phyloP scores from a whole-genome alignment of 2,888 invertebrate species.

The Litoditis marina region DNA sequence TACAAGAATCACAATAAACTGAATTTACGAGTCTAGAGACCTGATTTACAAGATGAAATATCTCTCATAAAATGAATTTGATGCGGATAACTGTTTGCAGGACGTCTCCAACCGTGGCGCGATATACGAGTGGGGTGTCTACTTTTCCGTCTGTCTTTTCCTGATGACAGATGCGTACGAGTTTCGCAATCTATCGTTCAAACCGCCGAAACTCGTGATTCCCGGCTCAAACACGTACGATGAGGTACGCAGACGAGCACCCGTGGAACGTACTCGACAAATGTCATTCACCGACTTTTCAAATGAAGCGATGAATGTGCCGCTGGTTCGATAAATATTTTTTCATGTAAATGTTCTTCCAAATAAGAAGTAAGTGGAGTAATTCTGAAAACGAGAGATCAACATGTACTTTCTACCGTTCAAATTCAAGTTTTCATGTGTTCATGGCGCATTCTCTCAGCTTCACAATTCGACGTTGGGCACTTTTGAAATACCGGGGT shows the following conservation, averaged over 20 bases:
- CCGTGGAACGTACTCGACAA: neutral
- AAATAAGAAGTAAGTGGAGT: no score
- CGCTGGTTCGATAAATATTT: conserved; percentile 11
- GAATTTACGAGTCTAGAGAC: no score
- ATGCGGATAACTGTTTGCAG: neutral
- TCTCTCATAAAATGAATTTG: no score
- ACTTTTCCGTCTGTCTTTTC: conserved; percentile 15
- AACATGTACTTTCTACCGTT: no score
- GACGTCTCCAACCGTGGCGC: conserved; percentile 10
- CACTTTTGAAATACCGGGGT: no score
- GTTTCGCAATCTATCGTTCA: conserved; percentile 11
- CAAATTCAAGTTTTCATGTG: no score
- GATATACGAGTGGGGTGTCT: conserved; percentile 16
- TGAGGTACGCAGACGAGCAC: conserved; percentile 3
- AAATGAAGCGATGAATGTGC: conserved; percentile 1
- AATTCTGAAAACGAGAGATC: no score
- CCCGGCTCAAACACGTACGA: conserved; percentile 13
- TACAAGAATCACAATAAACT: no score
- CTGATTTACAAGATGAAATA: no score
- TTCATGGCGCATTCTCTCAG: no score
- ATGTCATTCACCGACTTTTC: conserved; percentile 18
- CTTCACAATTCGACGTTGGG: no score
- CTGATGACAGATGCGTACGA: conserved; percentile 20
- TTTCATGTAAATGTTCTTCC: neutral
- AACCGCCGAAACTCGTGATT: conserved; percentile 16